Conservation (phyloP, 2,888 invertebrate genomes). For the Lordiphosa andalusiaca region DNA sequence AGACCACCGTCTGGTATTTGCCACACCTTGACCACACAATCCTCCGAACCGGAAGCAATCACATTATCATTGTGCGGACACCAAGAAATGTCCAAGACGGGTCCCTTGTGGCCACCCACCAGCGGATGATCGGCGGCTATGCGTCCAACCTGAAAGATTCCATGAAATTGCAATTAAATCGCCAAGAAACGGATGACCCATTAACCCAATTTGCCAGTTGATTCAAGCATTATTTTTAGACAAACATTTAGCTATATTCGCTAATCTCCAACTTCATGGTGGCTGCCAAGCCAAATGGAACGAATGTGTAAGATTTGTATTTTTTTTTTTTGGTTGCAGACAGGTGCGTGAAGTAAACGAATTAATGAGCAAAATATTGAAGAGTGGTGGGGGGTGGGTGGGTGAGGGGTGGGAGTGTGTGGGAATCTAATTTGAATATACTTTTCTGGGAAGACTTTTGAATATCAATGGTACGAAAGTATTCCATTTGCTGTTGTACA, state of each 20-base stretch:
- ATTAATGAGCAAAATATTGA: neutral
- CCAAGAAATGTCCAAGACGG: constrained; percentile 98
- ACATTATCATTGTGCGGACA: constrained; percentile 99
- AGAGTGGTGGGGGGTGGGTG: too few relatives aligned
- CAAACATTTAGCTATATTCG: constrained; percentile 12
- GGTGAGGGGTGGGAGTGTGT: too few relatives aligned
- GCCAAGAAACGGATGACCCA: constrained; percentile 19
- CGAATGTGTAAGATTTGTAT: constrained; percentile 11
- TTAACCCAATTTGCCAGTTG: constrained; percentile 34
- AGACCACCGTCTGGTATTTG: constrained; percentile 96
- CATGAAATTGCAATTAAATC: constrained; percentile 39
- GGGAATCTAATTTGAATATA: too few relatives aligned
- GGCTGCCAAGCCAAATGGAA: constrained; percentile 10
- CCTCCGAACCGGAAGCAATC: constrained; percentile 98
- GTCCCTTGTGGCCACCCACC: constrained; percentile 98
- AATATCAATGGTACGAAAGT: too few relatives aligned
- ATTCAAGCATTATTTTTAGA: constrained; percentile 8
- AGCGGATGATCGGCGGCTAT: constrained; percentile 96
- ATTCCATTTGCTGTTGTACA: too few relatives aligned
- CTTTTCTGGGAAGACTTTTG: too few relatives aligned
- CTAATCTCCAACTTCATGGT: constrained; percentile 28
- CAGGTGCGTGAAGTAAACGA: constrained; percentile 1
- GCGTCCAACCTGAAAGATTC: constrained; percentile 88
- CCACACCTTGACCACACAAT: constrained; percentile 98
- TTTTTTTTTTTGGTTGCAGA: neutral